Conservation (phyloP, 2,888 invertebrate species). For the Dynastes grantii region DNA sequence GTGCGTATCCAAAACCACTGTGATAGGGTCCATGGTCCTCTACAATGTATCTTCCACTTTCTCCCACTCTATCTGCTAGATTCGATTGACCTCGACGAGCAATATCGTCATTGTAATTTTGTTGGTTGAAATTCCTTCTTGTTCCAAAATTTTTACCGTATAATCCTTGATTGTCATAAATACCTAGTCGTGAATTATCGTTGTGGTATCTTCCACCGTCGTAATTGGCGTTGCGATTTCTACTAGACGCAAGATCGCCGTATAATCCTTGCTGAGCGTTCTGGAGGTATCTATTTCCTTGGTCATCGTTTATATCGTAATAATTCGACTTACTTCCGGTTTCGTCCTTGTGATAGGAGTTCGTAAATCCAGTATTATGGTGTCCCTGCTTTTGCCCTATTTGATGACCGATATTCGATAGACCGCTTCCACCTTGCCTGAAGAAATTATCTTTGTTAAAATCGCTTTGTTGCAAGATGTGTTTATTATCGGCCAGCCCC, state of each 20-base stretch:
- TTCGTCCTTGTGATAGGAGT: conserved; percentile 81
- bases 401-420: conserved; percentile 62
- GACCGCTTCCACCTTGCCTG: conserved; percentile 62
- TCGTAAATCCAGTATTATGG: conserved; percentile 79
- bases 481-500: conserved; percentile 61
- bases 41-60: conserved; percentile 55
- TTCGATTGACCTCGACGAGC: conserved; percentile 55
- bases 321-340: conserved; percentile 80
- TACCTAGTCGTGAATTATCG: conserved; percentile 60
- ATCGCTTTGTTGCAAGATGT: conserved; percentile 62
- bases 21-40: conserved; percentile 35
- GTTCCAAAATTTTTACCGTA: conserved; percentile 63
- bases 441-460: conserved; percentile 64
- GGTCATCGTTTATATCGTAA: conserved; percentile 76
- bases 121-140: conserved; percentile 62
- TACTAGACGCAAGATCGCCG: conserved; percentile 61
- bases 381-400: conserved; percentile 78
- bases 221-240: conserved; percentile 53
- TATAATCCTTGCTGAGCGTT: conserved; percentile 64
- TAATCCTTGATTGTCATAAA: conserved; percentile 63
- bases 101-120: conserved; percentile 63
- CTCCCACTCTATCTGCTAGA: conserved; percentile 59
- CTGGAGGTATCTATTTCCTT: conserved; percentile 67
- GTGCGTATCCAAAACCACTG: conserved; percentile 14
- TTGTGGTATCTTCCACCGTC: conserved; percentile 64